A percentile compares a stretch with the other conserved stretches of the same genome.
These are phyloP conservation scores for Orientallactaga bullata DNA, from an alignment of 2,113 vertebrate genomes.

Conservation along the genomic window DNA sequence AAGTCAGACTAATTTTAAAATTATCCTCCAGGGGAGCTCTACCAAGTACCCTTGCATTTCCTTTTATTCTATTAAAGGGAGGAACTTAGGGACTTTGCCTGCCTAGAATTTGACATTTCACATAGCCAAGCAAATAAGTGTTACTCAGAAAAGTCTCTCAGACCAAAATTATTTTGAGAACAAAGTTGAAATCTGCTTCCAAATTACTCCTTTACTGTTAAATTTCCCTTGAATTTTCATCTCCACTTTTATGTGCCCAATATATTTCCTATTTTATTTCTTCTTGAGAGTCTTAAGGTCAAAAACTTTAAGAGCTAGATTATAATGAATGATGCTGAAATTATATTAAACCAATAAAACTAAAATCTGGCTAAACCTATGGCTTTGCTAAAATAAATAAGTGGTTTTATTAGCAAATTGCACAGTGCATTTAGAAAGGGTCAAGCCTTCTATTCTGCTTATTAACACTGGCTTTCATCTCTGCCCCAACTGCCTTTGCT, in stretches of 20 bases:
- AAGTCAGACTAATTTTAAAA: slow-evolving; percentile 79
- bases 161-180: slow-evolving; percentile 79
- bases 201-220: slow-evolving; percentile 60
- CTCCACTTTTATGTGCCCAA: slow-evolving; percentile 59
- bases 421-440: slow-evolving; percentile 61
- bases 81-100: slow-evolving; percentile 76
- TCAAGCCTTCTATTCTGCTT: slow-evolving; percentile 44
- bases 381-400: slow-evolving; percentile 78
- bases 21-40: slow-evolving; percentile 79
- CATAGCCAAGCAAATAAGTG: slow-evolving; percentile 62
- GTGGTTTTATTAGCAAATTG: slow-evolving; percentile 73
- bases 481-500: slow-evolving; percentile 3
- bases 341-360: slow-evolving; percentile 75
- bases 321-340: slow-evolving; percentile 72
- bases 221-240: slow-evolving; percentile 71
- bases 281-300: slow-evolving; percentile 65
- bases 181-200: slow-evolving; percentile 72
- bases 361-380: slow-evolving; percentile 60
- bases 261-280: slow-evolving; percentile 73
- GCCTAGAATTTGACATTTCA: slow-evolving; percentile 74
- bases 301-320: slow-evolving; percentile 73
- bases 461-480: slow-evolving; percentile 70
- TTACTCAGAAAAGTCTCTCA: slow-evolving; percentile 71
- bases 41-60: slow-evolving; percentile 66
- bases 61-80: slow-evolving; percentile 50